Evolutionary conservation across 2,113 vertebrate genomes (phyloP).

Genomic region (Oceanodroma tethys): DNA sequence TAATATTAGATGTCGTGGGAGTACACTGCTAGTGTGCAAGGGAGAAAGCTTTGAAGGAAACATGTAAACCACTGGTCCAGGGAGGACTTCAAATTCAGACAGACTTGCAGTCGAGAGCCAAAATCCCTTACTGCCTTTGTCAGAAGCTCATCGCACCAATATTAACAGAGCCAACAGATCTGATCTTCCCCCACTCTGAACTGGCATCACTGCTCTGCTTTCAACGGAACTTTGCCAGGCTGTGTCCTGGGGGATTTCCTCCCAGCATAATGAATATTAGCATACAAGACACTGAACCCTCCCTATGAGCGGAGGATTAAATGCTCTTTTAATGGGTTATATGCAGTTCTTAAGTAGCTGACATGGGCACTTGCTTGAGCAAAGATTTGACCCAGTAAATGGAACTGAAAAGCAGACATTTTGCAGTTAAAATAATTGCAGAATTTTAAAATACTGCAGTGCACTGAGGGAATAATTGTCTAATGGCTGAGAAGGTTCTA

Average conservation of each 20-base stretch:
- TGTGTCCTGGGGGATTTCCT: constrained; percentile 10
- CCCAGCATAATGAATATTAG: constrained; percentile 11
- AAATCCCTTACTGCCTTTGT: not conserved
- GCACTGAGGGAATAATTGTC: not conserved
- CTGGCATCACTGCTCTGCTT: not conserved
- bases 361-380: not conserved
- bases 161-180: not conserved
- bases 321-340: not conserved
- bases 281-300: not conserved
- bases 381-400: not conserved
- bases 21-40: not conserved
- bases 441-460: not conserved
- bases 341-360: not conserved
- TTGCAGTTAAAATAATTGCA: not conserved
- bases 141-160: not conserved
- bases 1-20: constrained; percentile 43
- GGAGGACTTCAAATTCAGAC: not conserved
- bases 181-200: not conserved
- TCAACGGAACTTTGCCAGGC: constrained; percentile 4
- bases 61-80: not conserved
- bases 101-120: not conserved
- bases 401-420: not conserved
- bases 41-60: not conserved
- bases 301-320: not conserved
- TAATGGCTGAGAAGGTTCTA: not conserved